Base-by-base conservation (phyloP, 2,113 vertebrate genomes). In the Tricholaema leucomelas region DNA sequence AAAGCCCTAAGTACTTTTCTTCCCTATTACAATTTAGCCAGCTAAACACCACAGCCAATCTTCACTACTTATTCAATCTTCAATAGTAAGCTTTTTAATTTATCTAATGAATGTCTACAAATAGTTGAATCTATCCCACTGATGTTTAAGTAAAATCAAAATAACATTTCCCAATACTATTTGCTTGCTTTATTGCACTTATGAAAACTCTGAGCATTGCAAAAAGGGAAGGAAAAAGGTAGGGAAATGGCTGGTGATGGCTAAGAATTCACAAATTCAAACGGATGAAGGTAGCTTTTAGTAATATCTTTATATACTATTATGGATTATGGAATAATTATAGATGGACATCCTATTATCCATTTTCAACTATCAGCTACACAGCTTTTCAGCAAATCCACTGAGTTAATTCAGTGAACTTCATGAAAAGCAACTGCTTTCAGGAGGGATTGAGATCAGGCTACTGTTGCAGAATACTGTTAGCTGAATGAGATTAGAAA, bases 11-110 rank as follows among this genome's bases (percentile, higher is more conserved):
- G 67, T 84, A 84, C 78, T 85, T 76, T 67, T 48, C 74, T 84
- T 73, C 81, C 72, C 50, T 87, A 60, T 77, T 82, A 82, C 56
- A 85, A 74, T 91, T 79, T 74, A 94, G 64, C 15, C 67, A 87
- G 61, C 87, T 79, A 77, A 93, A 83, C 58, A 81, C 16, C 79
- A 61, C 21, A 40, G 13, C 40, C 40, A 40, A 40, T 40, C 40
- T 40, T 40, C 40, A 40, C 66, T 56, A 46, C 67, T 89, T 50
- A 60, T 67, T 42, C 58, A 70, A 42, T 64, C n/a, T 65, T 92
- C 77, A 83, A n/a, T 7, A 52, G 24, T 44, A 74, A 86, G 10
- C n/a, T 67, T 65, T 88, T 75, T 85, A 85, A 92, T 88, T 87
- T 88, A 78, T 35, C 59, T 86, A 88, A 44, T 63, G 88, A 81